Conservation (phyloP, 2,888 invertebrate genomes). For the Zeuzera pyrina region DNA sequence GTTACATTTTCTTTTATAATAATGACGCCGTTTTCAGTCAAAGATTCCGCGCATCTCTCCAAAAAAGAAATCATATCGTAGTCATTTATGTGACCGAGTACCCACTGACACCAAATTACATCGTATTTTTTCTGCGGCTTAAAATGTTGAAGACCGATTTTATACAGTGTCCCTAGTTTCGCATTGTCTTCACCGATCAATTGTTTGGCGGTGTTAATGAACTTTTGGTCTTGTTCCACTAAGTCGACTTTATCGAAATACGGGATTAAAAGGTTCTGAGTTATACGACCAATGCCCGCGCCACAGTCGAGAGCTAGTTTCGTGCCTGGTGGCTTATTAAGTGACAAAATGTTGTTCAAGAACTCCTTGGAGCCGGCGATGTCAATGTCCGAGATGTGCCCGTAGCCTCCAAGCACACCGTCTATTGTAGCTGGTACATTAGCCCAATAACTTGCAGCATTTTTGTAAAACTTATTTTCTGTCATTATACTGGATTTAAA, state of each 20-base stretch:
- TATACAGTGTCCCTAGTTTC: conserved; percentile 79
- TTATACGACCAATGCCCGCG: conserved; percentile 96
- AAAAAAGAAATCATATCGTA: conserved; percentile 85
- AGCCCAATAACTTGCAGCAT: conserved; percentile 90
- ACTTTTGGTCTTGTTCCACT: conserved; percentile 91
- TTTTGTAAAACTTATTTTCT: conserved; percentile 74
- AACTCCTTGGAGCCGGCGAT: conserved; percentile 89
- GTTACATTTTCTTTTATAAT: conserved; percentile 82
- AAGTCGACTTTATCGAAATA: conserved; percentile 89
- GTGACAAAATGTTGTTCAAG: conserved; percentile 65
- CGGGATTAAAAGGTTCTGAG: conserved; percentile 85
- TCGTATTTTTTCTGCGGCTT: conserved; percentile 86
- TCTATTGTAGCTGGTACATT: conserved; percentile 88
- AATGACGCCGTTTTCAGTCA: conserved; percentile 39
- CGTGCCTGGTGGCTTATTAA: conserved; percentile 68
- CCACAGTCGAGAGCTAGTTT: conserved; percentile 92
- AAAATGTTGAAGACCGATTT: conserved; percentile 88
- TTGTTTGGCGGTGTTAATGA: conserved; percentile 81
- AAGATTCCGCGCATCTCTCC: conserved; percentile 69
- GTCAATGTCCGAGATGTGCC: conserved; percentile 87
- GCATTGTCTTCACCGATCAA: conserved; percentile 43
- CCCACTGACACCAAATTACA: conserved; percentile 98
- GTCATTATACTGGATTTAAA: conserved; percentile 23
- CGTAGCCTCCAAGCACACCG: conserved; percentile 96
- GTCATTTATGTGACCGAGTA: conserved; percentile 89